Conservation (phyloP, 2,113 vertebrate genomes). For the Triplophysa dalaica region DNA sequence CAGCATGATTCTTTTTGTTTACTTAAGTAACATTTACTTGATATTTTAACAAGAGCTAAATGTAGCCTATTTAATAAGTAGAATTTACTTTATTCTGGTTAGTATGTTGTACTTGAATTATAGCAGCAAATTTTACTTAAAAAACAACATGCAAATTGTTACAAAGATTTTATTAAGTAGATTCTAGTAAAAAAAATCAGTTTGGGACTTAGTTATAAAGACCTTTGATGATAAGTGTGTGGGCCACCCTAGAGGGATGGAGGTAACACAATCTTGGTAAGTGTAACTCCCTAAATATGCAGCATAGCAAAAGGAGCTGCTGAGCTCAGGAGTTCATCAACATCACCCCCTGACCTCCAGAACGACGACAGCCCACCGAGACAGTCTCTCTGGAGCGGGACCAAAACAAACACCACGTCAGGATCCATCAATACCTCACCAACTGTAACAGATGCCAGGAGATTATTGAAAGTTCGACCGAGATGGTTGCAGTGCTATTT, state of each 20-base stretch:
- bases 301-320: constrained; percentile 44
- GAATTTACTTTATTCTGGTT: no score
- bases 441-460: constrained; percentile 56
- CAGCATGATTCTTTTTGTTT: no score
- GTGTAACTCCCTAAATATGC: constrained; percentile 55
- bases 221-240: constrained; percentile 31
- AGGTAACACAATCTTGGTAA: constrained; percentile 61
- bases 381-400: constrained; percentile 43
- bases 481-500: constrained; percentile 29
- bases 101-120: no score
- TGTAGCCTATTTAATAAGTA: no score
- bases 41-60: no score
- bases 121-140: no score
- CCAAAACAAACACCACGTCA: constrained; percentile 27
- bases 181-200: no score
- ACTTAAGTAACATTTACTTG: no score
- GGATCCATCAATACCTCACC: constrained; percentile 57
- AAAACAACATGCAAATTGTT: no score
- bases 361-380: constrained; percentile 9
- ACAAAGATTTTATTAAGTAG: no score
- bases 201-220: background rate
- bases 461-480: constrained; percentile 48
- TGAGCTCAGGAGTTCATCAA: constrained; percentile 17
- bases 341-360: constrained; percentile 17
- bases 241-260: constrained; percentile 3